Base-by-base conservation (phyloP, 2,113 vertebrate species). In the Sorex araneus region DNA sequence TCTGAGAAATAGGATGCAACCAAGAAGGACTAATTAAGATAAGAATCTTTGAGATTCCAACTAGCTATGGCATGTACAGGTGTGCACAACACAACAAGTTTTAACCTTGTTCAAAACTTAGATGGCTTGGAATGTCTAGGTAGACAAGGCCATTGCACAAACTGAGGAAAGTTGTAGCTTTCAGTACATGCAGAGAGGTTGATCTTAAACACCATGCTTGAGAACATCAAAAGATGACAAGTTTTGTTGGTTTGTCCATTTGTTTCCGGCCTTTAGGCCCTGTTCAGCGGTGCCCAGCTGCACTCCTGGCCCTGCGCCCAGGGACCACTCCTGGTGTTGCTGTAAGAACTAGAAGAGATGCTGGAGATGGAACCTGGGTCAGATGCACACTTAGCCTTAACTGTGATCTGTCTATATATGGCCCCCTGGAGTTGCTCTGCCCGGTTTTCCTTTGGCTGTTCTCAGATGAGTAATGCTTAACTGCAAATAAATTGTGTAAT, bases 41-140 rank as follows among this genome's bases (percentile, higher is more conserved):
- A 28, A 1, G 8, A 21, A 69, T 63, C 27, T 15, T 18, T 40
- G 21, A 34, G 34, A 23, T 60, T 70, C 36, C 63, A 91, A 76
- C 19, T 10, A 67, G 40, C 63, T 81, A 63, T 15, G 57, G 11
- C 0, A 28, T 28, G 12, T 8, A 71, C 1, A 76, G 19, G 54
- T 12, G 36, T 89, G 23, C 23, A 30, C 25, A 80, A 30, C 3
- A 66, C 57, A 60, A 60, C 21, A 60, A 60, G 21, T 60, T 60
- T 60, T 60, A 73, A 28, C 21, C 16, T 69, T 85, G 25, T 80
- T 94, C n/a, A 36, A 83, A 54, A 91, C 28, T 54, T n/a, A 30
- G 16, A 43, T 18, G 28, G 18, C 71, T 64, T 36, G 36, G 21
- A 84, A 45, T 1, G 28, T 45, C 2, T 79, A 78, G 19, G 25